Evolutionary conservation across 2,797 vertebrate genomes (phyloP), one percentile per base, ranked within the genome.

Genomic region (Phaenicophaeus curvirostris): DNA sequence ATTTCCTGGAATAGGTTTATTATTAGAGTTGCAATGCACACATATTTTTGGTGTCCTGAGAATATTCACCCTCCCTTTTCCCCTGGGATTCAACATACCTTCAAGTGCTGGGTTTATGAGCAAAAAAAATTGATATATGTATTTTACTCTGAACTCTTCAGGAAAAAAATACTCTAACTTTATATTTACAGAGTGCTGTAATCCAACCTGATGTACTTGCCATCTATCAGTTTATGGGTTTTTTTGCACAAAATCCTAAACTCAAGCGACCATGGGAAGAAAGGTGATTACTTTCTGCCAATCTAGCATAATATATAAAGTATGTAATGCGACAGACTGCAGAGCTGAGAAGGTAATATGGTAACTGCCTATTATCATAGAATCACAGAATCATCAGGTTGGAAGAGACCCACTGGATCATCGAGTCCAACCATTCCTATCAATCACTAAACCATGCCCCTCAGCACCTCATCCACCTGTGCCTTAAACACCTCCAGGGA

Each of bases 201-300:
- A 71, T 41, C 12, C 68, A 91, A 20, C 50, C 41, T 67, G 54
- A 66, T 78, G 3, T 75, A 75, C 88, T 81, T 81, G 84, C 24
- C 46, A 62, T 37, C 21, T 65, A 86, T 41, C 5, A 51, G 37
- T 0, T 0, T 18, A n/a, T 13, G 27, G 23, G 21, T 11, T 48
- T 46, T 44, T 46, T 81, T 35, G 46, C 33, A 84, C 1, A 6
- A 65, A 80, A 86, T 30, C 48, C 27, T 33, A 39, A 48, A 58
- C 39, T 75, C 27, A 28, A 18, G 3, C 25, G 46, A 63, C 46
- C 39, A 28, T 0, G 1, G 72, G 41, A 62, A 86, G 73, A 69
- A 73, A 72, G 28, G 63, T 6, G 33, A 67, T 77, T 54, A 46
- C 21, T 72, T 81, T 81, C 76, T 84, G 87, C 66, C 58, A 58